Evolutionary conservation across 2,888 invertebrate species (phyloP), one percentile per base, ranked within the genome.

Genomic region (Diarsia dahlii): DNA sequence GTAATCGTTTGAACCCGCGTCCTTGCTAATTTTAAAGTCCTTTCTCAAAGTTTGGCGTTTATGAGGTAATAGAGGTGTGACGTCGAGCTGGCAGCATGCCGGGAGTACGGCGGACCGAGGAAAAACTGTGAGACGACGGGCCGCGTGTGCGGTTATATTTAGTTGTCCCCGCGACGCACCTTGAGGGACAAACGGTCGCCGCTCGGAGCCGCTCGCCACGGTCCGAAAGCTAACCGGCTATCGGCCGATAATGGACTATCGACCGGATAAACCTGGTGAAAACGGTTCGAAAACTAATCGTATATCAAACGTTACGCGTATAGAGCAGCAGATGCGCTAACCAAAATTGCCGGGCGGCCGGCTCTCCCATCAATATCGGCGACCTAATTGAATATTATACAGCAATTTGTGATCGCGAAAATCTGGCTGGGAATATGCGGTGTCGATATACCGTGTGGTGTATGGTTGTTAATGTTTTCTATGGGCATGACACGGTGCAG

Each of bases 351-450:
- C 93, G 93, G 82, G 87, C 92, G 90, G 89, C 91, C 89, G 87
- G 89, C 80, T 74, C 80, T 80, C 75, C 95, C 93, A 95, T 96
- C 96, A 96, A 96, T 96, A 96, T 93, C 90, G 92, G 82, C 90
- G 93, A 92, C 94, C 95, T 96, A 96, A 96, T 96, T 96, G 96
- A 96, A 96, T 96, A 96, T 96, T 95, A 96, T 95, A 95, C 95
- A 93, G 92, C 95, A 95, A 96, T 96, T 95, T 96, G 95, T 94
- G 95, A 94, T 93, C 94, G 94, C 94, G 95, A 96, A 96, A 96
- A 96, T 95, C 96, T 95, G 96, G 95, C 95, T 91, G 92, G 89
- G 93, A 94, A 92, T 95, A 92, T 95, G 96, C 95, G 96, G 96
- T 95, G 87, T 90, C 95, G 93, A 93, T 95, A 95, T 95, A 95